Conservation (phyloP, 2,113 vertebrate genomes). For the Sorex fumeus region DNA sequence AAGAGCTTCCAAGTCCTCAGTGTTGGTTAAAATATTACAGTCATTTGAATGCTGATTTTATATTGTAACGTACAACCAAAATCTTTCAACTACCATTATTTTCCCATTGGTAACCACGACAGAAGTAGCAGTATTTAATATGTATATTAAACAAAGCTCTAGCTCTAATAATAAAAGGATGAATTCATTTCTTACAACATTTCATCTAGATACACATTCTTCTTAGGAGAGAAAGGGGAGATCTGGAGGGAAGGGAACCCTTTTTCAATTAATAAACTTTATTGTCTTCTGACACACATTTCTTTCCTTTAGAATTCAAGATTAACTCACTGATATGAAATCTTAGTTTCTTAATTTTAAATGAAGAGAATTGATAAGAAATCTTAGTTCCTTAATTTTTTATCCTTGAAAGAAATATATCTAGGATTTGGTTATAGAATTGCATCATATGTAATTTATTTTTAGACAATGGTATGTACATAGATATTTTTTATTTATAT, state of each 20-base stretch:
- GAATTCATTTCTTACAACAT: slow-evolving; percentile 66
- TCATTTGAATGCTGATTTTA: slow-evolving; percentile 73
- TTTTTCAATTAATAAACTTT: background rate
- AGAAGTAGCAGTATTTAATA: slow-evolving; percentile 62
- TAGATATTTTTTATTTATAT: background rate
- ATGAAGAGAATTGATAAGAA: too few species aligned
- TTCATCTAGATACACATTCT: slow-evolving; percentile 40
- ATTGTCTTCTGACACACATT: background rate
- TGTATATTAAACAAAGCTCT: slow-evolving; percentile 63
- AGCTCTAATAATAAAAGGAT: background rate
- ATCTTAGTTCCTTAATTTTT: too few species aligned
- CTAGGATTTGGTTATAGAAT: background rate
- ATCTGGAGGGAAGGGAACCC: background rate
- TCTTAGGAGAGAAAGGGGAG: background rate
- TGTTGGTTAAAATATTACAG: slow-evolving; percentile 61
- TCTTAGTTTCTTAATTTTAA: too few species aligned
- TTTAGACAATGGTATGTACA: background rate
- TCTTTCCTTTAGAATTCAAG: background rate
- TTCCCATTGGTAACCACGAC: background rate
- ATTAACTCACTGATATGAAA: too few species aligned
- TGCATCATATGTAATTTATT: background rate
- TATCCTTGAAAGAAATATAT: slow-evolving; percentile 37
- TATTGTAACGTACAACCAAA: slow-evolving; percentile 64
- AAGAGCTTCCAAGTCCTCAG: slow-evolving; percentile 67
- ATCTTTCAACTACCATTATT: slow-evolving; percentile 59